Conservation (phyloP, 2,888 invertebrate species). For the Drosophila subsilvestris region DNA sequence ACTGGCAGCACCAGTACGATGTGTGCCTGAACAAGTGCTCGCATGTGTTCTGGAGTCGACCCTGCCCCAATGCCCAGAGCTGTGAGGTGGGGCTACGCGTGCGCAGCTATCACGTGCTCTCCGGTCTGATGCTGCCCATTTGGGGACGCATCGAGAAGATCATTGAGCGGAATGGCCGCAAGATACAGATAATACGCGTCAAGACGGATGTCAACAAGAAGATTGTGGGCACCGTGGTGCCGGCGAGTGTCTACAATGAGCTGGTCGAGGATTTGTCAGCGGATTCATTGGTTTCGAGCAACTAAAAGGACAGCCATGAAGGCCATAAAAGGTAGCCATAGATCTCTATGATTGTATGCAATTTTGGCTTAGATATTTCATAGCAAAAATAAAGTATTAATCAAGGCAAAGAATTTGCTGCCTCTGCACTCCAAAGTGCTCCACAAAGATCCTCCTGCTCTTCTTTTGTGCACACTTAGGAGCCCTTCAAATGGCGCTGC, state of each 20-base stretch:
- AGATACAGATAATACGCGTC: conserved; percentile 98
- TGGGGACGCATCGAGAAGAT: conserved; percentile 98
- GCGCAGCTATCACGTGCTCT: conserved; percentile 95
- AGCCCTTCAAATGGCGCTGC: background rate
- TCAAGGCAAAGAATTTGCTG: background rate
- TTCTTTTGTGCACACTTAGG: background rate
- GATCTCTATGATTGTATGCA: background rate
- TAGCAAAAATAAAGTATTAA: background rate
- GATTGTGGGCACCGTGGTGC: conserved; percentile 96
- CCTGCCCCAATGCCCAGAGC: conserved; percentile 91
- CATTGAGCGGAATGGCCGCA: conserved; percentile 90
- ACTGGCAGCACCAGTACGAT: conserved; percentile 95
- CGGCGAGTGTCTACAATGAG: conserved; percentile 92
- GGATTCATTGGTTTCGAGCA: conserved; percentile 87
- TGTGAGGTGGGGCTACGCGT: conserved; percentile 97
- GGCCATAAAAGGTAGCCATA: background rate
- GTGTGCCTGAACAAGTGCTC: conserved; percentile 93
- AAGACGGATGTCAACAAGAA: conserved; percentile 93
- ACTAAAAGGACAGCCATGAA: conserved; percentile 79
- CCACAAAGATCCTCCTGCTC: too few species aligned
- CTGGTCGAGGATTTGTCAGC: conserved; percentile 90
- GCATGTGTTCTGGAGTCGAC: conserved; percentile 96
- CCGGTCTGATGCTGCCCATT: conserved; percentile 97
- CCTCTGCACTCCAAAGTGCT: too few species aligned
- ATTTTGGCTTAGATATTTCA: background rate